phyloP scores from a whole-genome alignment of 2,113 vertebrate genomes.

The Pan paniscus region DNA sequence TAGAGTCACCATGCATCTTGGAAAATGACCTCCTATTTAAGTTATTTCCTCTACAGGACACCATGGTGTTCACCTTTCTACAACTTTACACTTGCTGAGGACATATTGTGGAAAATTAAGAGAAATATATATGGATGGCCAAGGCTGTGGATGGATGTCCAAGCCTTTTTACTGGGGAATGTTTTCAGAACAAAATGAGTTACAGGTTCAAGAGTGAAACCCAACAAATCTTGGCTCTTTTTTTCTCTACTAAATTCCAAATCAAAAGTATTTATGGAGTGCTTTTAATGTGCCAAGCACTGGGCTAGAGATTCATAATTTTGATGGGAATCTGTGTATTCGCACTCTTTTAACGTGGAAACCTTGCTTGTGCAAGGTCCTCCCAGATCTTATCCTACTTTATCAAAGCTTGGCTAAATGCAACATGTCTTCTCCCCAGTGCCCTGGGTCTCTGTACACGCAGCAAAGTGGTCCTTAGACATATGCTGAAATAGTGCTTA shows the following conservation, averaged over 20 bases:
- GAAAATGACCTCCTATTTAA: constrained; percentile 37
- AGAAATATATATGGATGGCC: neutral
- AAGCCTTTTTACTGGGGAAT: constrained; percentile 7
- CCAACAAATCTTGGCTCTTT: neutral
- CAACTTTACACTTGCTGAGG: neutral
- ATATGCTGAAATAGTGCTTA: neutral
- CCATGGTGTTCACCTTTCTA: neutral
- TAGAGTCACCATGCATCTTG: neutral
- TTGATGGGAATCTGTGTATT: neutral
- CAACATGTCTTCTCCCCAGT: neutral
- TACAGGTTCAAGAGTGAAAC: constrained; percentile 35
- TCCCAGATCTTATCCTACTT: neutral
- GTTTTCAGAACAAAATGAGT: constrained; percentile 47
- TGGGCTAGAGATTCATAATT: neutral
- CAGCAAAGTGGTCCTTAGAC: neutral
- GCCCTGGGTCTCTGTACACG: accelerated
- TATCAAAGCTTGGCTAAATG: neutral
- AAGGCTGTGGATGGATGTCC: neutral
- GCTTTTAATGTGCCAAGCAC: neutral
- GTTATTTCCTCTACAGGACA: constrained; percentile 16
- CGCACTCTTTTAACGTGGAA: neutral
- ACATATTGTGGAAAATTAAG: constrained; percentile 40
- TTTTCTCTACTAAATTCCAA: neutral
- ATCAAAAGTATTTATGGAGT: neutral
- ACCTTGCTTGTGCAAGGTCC: neutral